Evolutionary conservation across 2,113 vertebrate species (phyloP), one percentile per base, ranked within the genome.

Genomic region (Cottus gobio): DNA sequence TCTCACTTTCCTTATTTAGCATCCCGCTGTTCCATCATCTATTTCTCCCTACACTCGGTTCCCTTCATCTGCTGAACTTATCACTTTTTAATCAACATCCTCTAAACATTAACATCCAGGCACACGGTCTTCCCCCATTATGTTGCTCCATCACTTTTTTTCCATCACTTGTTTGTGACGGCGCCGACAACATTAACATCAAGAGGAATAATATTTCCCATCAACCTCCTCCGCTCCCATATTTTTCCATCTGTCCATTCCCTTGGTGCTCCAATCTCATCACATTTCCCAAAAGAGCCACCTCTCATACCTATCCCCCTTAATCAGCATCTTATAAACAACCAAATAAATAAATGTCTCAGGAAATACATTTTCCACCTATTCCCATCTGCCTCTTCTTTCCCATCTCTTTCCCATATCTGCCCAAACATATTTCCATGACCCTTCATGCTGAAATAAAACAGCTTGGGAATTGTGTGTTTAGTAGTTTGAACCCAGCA

Each of bases 321-420:
- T 75, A 72, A 91, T 88, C 82, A 83, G 79, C 82, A 79, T 85
- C 80, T 75, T 77, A 78, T 61, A 66, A 86, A 85, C 75, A 85
- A 56, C 46, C 58, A 75, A 67, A 83, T 46, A 75, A 85, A 84
- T 71, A 2, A 82, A 86, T 75, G 75, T 83, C 71, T 77, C 2
- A 39, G 88, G 79, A 84, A 64, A 31, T 69, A 80, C 80, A 85
- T 79, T 85, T 84, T 80, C 75, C 70, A 68, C 0, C 1, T 90
- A 83, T 78, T 50, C n/a, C 84, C 77, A 75, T 85, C 85, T 86
- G 86, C 66, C 61, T 79, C 75, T 20, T 62, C 77, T 52, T 60
- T 54, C 5, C 3, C 39, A 46, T 46, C 37, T 66, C 24, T 30
- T 50, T 39, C 30, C 60, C 65, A 72, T 64, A 46, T 83, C 79